These are phyloP conservation scores for Myopa tessellatipennis DNA, from an alignment of 2,888 invertebrate genomes.

Conservation along the genomic window DNA sequence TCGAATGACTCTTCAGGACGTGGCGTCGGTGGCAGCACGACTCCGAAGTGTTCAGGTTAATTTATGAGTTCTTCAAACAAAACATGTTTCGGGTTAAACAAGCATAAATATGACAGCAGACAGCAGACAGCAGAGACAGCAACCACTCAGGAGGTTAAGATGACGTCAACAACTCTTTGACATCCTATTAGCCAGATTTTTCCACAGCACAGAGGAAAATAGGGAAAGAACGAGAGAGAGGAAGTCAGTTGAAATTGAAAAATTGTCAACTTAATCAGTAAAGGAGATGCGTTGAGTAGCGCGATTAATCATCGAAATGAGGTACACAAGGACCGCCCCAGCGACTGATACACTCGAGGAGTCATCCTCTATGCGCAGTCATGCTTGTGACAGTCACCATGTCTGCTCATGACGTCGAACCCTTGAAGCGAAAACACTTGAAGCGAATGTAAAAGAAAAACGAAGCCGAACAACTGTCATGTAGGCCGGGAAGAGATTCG, in stretches of 20 bases:
- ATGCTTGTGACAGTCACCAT: no score
- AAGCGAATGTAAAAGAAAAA: no score
- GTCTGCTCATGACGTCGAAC: no score
- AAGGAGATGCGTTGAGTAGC: neutral
- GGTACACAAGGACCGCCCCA: neutral
- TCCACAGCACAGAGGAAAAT: neutral
- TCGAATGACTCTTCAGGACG: neutral
- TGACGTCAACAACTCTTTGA: constrained; percentile 24
- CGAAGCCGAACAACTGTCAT: no score
- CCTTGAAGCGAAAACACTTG: no score
- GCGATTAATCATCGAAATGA: constrained; percentile 16
- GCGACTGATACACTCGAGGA: neutral
- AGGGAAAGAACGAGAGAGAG: no score
- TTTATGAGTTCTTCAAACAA: constrained; percentile 33
- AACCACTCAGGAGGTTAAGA: neutral
- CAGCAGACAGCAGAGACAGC: constrained; percentile 16
- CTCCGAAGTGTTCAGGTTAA: constrained; percentile 20
- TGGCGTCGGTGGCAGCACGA: neutral
- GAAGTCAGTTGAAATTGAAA: neutral
- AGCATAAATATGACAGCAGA: constrained; percentile 30
- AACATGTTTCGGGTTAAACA: constrained; percentile 32
- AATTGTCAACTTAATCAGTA: constrained; percentile 9
- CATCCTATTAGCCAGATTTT: constrained; percentile 30
- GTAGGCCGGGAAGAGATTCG: no score
- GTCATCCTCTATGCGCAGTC: neutral